Evolutionary conservation across 1,140 invertebrate species (phyloP).

Genomic region (Bacillus rossius): DNA sequence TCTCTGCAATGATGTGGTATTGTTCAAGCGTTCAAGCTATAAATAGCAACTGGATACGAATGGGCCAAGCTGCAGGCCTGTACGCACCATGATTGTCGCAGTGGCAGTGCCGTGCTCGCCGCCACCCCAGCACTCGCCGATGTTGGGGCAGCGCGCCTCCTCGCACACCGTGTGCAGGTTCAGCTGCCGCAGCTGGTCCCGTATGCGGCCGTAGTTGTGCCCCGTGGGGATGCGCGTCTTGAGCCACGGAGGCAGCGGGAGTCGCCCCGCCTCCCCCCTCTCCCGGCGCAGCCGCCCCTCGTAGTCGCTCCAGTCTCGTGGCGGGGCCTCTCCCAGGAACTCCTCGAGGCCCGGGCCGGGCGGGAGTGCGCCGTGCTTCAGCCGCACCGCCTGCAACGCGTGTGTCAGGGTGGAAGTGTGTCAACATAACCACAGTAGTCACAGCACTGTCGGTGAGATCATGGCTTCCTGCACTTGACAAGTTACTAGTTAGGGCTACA

Average conservation of each 20-base stretch:
- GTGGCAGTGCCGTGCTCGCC: slow-evolving; percentile 80
- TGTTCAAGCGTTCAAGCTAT: too few species aligned
- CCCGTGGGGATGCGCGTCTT: slow-evolving; percentile 93
- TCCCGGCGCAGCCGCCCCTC: slow-evolving; percentile 78
- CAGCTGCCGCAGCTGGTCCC: slow-evolving; percentile 77
- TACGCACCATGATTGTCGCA: slow-evolving; percentile 81
- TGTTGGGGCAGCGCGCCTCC: slow-evolving; percentile 98
- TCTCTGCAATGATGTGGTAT: too few species aligned
- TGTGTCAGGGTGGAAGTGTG: too few species aligned
- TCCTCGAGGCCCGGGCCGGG: slow-evolving; percentile 58
- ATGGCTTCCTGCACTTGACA: too few species aligned
- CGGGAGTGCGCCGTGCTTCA: slow-evolving; percentile 9
- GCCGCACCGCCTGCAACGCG: too few species aligned
- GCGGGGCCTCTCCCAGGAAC: slow-evolving; percentile 52
- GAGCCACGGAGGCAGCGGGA: slow-evolving; percentile 93
- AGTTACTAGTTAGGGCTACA: too few species aligned
- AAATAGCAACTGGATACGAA: too few species aligned
- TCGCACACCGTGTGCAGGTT: slow-evolving; percentile 98
- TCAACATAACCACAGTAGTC: too few species aligned
- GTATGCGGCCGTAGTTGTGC: slow-evolving; percentile 78
- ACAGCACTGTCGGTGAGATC: too few species aligned
- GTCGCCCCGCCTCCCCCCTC: slow-evolving; percentile 71
- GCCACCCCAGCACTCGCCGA: slow-evolving; percentile 99
- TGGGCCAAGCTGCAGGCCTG: not conserved
- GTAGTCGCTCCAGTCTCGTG: slow-evolving; percentile 57